phyloP scores from a whole-genome alignment of 2,797 vertebrate genomes.

The Pangasius mekongensis region DNA sequence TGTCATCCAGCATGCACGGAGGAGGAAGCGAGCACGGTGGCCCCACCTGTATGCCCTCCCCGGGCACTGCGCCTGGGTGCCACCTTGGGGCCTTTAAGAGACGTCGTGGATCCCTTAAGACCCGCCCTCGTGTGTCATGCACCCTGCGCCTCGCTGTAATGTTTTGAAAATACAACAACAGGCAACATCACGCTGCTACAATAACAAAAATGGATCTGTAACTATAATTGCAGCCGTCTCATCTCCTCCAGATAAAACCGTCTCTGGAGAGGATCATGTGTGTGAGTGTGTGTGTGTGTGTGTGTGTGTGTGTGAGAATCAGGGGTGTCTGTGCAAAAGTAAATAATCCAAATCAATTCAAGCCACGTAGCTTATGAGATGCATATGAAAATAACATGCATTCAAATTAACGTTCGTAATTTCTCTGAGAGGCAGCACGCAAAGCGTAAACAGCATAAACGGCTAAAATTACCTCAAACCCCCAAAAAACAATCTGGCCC shows the following conservation, averaged over 20 bases:
- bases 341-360: constrained; percentile 59
- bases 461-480: constrained; percentile 35
- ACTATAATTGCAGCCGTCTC: constrained; percentile 57
- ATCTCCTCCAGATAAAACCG: constrained; percentile 44
- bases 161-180: constrained; percentile 52
- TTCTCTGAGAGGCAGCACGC: constrained; percentile 40
- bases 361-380: constrained; percentile 56
- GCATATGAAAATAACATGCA: constrained; percentile 54
- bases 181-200: constrained; percentile 52
- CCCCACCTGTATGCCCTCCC: constrained; percentile 46
- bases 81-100: constrained; percentile 54
- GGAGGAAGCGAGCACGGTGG: constrained; percentile 24
- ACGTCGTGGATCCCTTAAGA: constrained; percentile 12
- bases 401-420: constrained; percentile 50
- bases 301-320: constrained; percentile 25
- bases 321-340: constrained; percentile 16
- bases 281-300: constrained; percentile 29
- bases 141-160: constrained; percentile 45
- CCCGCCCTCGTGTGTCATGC: constrained; percentile 7
- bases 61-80: constrained; percentile 10
- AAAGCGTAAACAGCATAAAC: constrained; percentile 40
- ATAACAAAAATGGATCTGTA: constrained; percentile 62
- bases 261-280: constrained; percentile 44
- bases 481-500: constrained; percentile 5
- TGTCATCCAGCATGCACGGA: constrained; percentile 31